Evolutionary conservation across 2,113 vertebrate genomes (phyloP).

Genomic region (Panthera uncia): DNA sequence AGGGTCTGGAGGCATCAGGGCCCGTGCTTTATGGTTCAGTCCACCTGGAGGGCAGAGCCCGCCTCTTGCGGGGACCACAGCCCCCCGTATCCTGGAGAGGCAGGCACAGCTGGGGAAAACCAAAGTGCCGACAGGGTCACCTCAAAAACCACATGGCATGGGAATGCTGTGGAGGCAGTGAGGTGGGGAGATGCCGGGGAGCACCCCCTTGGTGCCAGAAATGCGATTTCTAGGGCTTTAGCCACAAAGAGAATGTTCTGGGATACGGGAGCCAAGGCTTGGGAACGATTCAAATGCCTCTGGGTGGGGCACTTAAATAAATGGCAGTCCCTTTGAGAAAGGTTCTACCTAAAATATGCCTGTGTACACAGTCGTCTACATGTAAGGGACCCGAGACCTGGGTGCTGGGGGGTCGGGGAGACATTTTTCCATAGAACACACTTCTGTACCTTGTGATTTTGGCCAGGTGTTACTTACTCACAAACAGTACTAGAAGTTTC

Average conservation of each 20-base stretch:
- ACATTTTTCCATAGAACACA: neutral
- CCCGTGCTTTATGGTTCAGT: neutral
- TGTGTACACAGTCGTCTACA: neutral
- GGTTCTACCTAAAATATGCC: neutral
- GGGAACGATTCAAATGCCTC: neutral
- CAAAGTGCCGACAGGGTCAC: neutral
- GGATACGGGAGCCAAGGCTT: neutral
- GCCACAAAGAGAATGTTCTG: neutral
- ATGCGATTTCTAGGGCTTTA: neutral
- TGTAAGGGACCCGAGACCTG: neutral
- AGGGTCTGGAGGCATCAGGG: neutral
- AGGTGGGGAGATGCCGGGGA: neutral
- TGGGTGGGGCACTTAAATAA: neutral
- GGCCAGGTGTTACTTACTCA: neutral
- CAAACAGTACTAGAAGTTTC: neutral
- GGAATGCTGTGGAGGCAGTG: neutral
- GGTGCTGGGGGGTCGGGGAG: neutral
- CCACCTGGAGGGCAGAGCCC: neutral
- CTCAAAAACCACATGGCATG: neutral
- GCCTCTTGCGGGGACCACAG: neutral
- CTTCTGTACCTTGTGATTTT: neutral
- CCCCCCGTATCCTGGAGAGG: neutral
- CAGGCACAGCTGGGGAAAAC: neutral
- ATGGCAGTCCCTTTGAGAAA: neutral
- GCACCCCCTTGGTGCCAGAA: neutral